Evolutionary conservation across 2,797 vertebrate genomes (phyloP).

Genomic region (Galago senegalensis): DNA sequence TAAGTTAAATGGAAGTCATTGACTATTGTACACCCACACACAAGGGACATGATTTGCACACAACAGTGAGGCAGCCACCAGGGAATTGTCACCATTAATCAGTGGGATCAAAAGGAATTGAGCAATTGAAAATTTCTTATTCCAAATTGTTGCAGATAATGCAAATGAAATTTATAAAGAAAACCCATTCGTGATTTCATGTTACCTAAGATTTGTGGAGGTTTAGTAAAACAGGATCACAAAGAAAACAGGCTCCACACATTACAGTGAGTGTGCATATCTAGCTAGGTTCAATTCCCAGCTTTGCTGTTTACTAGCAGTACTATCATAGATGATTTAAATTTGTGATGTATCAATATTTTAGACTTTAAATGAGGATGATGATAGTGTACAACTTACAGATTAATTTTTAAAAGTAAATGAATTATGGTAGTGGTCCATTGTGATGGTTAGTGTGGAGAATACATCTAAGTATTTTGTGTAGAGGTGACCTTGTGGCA

Average conservation of each 20-base stretch:
- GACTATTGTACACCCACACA: neutral
- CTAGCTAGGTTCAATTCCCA: neutral
- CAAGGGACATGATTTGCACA: too few relatives aligned
- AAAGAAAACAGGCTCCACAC: neutral
- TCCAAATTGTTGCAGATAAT: neutral
- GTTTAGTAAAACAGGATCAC: neutral
- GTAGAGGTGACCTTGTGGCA: too few relatives aligned
- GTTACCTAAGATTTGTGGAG: neutral
- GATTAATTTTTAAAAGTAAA: constrained; percentile 8
- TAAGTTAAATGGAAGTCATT: neutral
- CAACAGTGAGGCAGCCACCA: neutral
- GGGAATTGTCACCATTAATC: neutral
- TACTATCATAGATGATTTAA: neutral
- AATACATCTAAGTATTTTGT: too few relatives aligned
- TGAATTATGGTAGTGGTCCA: neutral
- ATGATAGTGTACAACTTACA: neutral
- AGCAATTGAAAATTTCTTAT: neutral
- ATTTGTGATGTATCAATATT: neutral
- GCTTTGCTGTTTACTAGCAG: neutral
- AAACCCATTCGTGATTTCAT: neutral
- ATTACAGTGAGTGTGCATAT: neutral
- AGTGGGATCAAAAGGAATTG: neutral
- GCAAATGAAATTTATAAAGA: neutral
- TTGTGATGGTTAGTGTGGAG: too few relatives aligned
- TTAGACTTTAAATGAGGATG: neutral